Percentiles rank a stretch among this genome's conserved stretches.
phyloP scores from a whole-genome alignment of 2,113 vertebrate genomes.

The Aegithalos caudatus region DNA sequence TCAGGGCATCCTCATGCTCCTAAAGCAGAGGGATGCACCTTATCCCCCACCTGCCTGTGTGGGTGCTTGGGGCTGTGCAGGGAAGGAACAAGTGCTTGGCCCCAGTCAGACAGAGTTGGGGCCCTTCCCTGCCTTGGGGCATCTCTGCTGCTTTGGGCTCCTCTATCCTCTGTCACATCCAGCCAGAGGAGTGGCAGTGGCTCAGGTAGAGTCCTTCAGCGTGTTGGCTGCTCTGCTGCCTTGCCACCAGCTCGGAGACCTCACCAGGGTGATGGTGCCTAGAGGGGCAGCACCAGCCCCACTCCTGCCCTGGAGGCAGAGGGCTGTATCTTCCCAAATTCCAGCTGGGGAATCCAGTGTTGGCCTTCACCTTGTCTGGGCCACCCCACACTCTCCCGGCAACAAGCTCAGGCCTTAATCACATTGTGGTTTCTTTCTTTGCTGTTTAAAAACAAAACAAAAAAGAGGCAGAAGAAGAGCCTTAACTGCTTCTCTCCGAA shows the following conservation, averaged over 20 bases:
- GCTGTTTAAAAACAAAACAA: not conserved
- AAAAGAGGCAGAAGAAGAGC: constrained; percentile 5
- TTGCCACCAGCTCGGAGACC: not conserved
- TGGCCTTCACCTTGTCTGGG: not conserved
- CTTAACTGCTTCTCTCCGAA: not conserved
- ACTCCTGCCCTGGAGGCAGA: not conserved
- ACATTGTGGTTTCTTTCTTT: not conserved
- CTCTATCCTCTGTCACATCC: not conserved
- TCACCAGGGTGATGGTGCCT: not conserved
- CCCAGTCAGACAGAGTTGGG: not conserved
- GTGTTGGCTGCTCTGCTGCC: not conserved
- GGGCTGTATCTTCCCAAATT: not conserved
- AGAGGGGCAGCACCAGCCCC: not conserved
- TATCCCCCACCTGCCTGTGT: rapidly evolving
- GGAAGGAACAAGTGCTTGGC: not conserved
- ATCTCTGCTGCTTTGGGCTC: not conserved
- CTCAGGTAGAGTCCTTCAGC: not conserved
- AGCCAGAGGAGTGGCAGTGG: not conserved
- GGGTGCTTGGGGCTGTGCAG: rapidly evolving
- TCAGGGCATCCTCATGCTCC: not conserved
- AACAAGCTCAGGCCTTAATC: not conserved
- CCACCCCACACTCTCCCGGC: not conserved
- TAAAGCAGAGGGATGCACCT: not conserved
- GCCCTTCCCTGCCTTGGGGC: not conserved
- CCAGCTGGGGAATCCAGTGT: not conserved